Conservation (phyloP, 1,140 invertebrate species). For the Trinorchestia longiramus region DNA sequence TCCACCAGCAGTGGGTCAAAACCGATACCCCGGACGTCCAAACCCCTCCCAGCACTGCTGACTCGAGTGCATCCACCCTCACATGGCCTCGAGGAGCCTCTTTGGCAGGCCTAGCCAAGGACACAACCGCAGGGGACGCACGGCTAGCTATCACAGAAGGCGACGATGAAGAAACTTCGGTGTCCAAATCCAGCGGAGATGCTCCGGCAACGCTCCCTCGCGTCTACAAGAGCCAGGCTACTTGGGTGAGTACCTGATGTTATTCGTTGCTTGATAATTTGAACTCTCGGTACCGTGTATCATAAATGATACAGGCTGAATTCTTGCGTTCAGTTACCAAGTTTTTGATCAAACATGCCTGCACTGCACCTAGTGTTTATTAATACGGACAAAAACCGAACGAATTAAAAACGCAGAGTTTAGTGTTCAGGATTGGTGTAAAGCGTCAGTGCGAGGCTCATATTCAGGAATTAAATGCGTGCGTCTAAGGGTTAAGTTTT, state of each 20-base stretch:
- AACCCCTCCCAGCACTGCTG: neutral
- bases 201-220: constrained; percentile 54
- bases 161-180: constrained; percentile 30
- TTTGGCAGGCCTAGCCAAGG: neutral
- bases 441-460: too few relatives aligned
- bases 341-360: too few relatives aligned
- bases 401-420: too few relatives aligned
- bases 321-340: too few relatives aligned
- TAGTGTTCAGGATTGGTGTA: too few relatives aligned
- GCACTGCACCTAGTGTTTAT: too few relatives aligned
- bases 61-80: constrained; percentile 59
- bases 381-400: too few relatives aligned
- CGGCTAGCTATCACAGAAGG: constrained; percentile 40
- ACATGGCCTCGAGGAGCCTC: constrained; percentile 62
- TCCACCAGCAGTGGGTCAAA: constrained; percentile 64
- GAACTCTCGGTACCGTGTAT: too few relatives aligned
- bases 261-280: neutral
- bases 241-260: constrained; percentile 64
- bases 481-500: too few relatives aligned
- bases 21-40: constrained; percentile 62
- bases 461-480: too few relatives aligned
- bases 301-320: too few relatives aligned
- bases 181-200: neutral
- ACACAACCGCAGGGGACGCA: constrained; percentile 60
- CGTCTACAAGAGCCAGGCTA: constrained; percentile 67